These are phyloP conservation scores for Antedon mediterranea DNA, from an alignment of 53 echinoderm and acorn worm genomes.

Conservation along the genomic window DNA sequence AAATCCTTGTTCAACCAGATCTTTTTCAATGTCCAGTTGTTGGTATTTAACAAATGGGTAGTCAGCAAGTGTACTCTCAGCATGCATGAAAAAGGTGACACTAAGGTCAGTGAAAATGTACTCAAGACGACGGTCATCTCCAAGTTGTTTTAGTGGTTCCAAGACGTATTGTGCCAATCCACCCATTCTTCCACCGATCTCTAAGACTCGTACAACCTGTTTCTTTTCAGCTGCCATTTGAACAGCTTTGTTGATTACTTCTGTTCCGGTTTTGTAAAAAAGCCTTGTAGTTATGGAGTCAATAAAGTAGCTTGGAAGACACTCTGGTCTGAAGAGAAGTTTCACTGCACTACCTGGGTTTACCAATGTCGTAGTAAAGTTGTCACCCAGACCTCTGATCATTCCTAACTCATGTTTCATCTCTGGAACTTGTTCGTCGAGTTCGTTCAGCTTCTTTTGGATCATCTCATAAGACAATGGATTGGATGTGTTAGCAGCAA, in stretches of 20 bases:
- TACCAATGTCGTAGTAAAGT: constrained; percentile 54
- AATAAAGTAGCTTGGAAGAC: constrained; percentile 47
- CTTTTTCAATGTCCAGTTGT: constrained; percentile 67
- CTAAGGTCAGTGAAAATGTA: constrained; percentile 91
- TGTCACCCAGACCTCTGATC: constrained; percentile 58
- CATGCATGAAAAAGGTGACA: constrained; percentile 75
- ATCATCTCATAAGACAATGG: constrained; percentile 50
- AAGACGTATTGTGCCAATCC: constrained; percentile 57
- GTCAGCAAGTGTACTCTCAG: constrained; percentile 44
- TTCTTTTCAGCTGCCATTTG: constrained; percentile 45
- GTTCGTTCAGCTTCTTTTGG: constrained; percentile 25
- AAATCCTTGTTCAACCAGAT: constrained; percentile 60
- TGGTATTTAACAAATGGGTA: constrained; percentile 74
- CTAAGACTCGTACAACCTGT: constrained; percentile 52
- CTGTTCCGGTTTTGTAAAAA: constrained; percentile 57
- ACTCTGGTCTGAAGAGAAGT: constrained; percentile 59
- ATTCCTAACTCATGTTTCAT: constrained; percentile 54
- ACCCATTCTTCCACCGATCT: constrained; percentile 80
- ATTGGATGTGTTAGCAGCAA: too few species aligned
- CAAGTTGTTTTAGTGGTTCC: constrained; percentile 27
- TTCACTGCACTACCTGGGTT: constrained; percentile 61
- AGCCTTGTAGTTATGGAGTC: constrained; percentile 66
- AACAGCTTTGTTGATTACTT: constrained; percentile 39
- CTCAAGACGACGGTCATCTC: constrained; percentile 41
- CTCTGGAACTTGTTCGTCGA: constrained; percentile 41